These are phyloP conservation scores for Nipponacmea schrenckii DNA, from an alignment of 2,888 invertebrate genomes.

Conservation along the genomic window DNA sequence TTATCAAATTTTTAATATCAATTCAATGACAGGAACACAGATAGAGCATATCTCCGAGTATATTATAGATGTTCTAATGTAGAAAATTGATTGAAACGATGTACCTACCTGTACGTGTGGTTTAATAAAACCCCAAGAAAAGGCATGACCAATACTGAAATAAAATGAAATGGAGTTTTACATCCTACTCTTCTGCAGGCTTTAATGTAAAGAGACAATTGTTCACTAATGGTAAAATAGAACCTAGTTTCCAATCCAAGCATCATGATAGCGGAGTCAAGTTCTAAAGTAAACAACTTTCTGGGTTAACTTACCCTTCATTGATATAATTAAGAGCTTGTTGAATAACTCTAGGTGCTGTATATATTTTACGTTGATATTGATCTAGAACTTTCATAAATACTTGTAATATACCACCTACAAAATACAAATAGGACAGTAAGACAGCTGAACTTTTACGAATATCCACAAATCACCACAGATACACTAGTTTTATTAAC, in stretches of 20 bases:
- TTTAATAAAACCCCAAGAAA: slow-evolving; percentile 96
- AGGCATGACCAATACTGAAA: slow-evolving; percentile 82
- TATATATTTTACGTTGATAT: slow-evolving; percentile 80
- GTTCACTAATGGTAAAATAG: too few species aligned
- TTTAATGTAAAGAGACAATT: too few species aligned
- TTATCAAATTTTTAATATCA: too few species aligned
- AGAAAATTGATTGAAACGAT: background rate
- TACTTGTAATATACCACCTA: slow-evolving; percentile 80
- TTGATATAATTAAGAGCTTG: slow-evolving; percentile 85
- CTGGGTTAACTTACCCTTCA: slow-evolving; percentile 56
- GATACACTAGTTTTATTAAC: too few species aligned
- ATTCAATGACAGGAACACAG: too few species aligned
- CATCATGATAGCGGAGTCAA: background rate
- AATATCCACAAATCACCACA: too few species aligned
- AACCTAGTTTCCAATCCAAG: too few species aligned
- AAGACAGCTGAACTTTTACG: too few species aligned
- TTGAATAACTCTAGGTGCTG: slow-evolving; percentile 91
- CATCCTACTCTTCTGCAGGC: too few species aligned
- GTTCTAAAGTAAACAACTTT: background rate
- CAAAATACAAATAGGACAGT: slow-evolving; percentile 21
- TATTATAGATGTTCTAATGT: too few species aligned
- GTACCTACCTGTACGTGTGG: slow-evolving; percentile 82
- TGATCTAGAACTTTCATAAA: slow-evolving; percentile 84
- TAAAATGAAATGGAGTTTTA: slow-evolving; percentile 18
- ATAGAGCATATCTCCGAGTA: too few species aligned